These are phyloP conservation scores for Lepidostoma basale DNA, from an alignment of 1,140 invertebrate genomes.

Conservation along the genomic window DNA sequence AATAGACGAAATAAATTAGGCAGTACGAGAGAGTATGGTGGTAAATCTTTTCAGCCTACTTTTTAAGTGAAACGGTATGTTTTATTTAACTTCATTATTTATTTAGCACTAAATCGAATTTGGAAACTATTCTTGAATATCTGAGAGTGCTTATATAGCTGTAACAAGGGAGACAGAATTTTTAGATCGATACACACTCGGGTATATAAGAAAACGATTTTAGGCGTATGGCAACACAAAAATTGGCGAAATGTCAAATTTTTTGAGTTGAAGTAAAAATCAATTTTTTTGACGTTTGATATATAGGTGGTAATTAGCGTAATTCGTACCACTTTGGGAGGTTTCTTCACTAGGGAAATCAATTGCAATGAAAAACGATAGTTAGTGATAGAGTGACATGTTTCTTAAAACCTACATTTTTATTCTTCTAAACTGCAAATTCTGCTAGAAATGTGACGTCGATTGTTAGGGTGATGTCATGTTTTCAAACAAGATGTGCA, in stretches of 20 bases:
- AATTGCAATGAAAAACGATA: conserved; percentile 3
- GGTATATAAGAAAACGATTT: not conserved
- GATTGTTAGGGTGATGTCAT: conserved; percentile 30
- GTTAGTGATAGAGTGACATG: not conserved
- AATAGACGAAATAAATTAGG: no score
- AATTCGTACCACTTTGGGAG: not conserved
- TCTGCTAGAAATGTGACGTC: conserved; percentile 24
- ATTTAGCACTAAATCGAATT: not conserved
- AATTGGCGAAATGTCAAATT: conserved; percentile 41
- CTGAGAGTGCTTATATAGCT: not conserved
- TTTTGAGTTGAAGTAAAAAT: conserved; percentile 36
- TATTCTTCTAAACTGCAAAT: not conserved
- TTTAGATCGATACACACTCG: not conserved
- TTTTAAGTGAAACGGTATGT: no score
- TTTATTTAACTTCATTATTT: not conserved
- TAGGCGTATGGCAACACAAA: conserved; percentile 17
- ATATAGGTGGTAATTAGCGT: conserved; percentile 30
- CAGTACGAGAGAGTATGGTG: no score
- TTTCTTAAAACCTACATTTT: not conserved
- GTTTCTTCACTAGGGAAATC: not conserved
- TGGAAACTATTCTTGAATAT: not conserved
- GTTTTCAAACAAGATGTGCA: conserved; percentile 32
- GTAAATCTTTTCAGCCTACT: no score
- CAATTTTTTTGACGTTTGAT: conserved; percentile 40
- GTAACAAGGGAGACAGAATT: not conserved